Evolutionary conservation across 2,113 vertebrate genomes (phyloP).

Genomic region (Gnathonemus longibarbis): DNA sequence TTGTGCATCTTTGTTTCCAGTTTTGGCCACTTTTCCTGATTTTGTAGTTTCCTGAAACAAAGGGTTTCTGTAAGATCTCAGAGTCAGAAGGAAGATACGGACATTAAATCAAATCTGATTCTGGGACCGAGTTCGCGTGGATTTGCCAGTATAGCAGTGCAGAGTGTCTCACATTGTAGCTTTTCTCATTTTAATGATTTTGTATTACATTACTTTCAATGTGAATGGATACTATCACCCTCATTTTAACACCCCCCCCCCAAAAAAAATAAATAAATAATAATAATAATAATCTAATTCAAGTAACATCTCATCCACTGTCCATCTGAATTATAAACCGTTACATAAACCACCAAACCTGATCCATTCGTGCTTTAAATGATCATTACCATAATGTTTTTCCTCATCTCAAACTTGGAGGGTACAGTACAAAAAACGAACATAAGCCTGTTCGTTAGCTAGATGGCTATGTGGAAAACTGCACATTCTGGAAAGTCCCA

Average conservation of each 20-base stretch:
- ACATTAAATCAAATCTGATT: neutral
- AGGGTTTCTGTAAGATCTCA: neutral
- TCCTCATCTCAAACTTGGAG: neutral
- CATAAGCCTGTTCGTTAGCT: neutral
- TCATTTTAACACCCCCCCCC: neutral
- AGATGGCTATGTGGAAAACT: neutral
- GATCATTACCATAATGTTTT: neutral
- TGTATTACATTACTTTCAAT: neutral
- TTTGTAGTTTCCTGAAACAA: conserved; percentile 76
- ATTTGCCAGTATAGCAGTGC: neutral
- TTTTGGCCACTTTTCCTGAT: conserved; percentile 81
- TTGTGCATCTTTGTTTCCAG: conserved; percentile 71
- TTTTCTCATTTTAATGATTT: neutral
- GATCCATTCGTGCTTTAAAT: neutral
- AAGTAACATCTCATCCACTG: neutral
- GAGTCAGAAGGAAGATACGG: neutral
- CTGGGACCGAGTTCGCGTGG: neutral
- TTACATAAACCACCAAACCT: neutral
- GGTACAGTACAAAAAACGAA: neutral
- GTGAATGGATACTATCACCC: neutral
- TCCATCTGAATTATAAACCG: neutral
- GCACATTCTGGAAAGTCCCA: neutral
- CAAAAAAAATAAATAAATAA: neutral
- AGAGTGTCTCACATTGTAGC: neutral
- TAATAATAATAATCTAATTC: neutral